phyloP scores from a whole-genome alignment of 2,113 vertebrate species.

The Sinocyclocheilus maitianheensis region DNA sequence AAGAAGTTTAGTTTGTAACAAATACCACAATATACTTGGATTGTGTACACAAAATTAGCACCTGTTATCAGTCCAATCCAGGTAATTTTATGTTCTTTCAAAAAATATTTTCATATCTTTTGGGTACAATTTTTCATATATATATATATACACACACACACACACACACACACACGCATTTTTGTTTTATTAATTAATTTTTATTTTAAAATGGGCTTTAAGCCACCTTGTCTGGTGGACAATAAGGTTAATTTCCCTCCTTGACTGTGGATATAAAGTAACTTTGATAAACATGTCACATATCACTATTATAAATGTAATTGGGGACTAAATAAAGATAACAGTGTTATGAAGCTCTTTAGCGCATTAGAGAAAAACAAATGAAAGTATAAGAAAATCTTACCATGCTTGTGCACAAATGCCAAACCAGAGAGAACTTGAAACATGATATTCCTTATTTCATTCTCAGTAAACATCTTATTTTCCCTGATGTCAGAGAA shows the following conservation, averaged over 20 bases:
- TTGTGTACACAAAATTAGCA: no score
- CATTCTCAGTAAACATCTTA: conserved; percentile 80
- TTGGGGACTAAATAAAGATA: neutral
- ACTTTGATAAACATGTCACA: neutral
- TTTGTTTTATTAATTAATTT: no score
- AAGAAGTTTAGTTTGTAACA: no score
- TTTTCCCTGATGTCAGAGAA: conserved; percentile 69
- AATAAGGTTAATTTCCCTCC: neutral
- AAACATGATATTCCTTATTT: conserved; percentile 81
- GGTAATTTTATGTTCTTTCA: no score
- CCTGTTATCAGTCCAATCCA: no score
- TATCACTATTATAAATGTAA: neutral
- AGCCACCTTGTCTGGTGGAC: neutral
- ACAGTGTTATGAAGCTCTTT: neutral
- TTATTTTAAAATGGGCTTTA: no score
- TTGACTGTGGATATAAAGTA: neutral
- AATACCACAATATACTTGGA: no score
- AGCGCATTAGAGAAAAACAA: conserved; percentile 9
- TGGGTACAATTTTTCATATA: no score
- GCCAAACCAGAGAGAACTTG: conserved; percentile 74
- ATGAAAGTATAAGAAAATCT: conserved; percentile 53
- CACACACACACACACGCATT: no score
- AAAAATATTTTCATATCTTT: no score
- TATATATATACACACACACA: no score
- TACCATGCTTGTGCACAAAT: conserved; percentile 79